Evolutionary conservation across 2,113 vertebrate genomes (phyloP), one percentile per base, ranked within the genome.

Genomic region (Falcunculus frontatus): DNA sequence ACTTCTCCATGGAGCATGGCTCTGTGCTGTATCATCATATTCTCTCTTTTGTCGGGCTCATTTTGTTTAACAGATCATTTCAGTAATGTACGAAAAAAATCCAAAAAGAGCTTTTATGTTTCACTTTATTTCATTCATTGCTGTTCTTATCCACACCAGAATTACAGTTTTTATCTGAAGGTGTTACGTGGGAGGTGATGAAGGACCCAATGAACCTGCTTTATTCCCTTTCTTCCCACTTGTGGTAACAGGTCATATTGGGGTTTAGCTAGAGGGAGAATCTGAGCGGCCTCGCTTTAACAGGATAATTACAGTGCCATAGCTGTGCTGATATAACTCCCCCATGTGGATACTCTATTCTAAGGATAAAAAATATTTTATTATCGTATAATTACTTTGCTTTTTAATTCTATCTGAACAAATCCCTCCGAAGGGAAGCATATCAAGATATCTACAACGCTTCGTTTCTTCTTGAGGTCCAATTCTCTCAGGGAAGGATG

Each of bases 241-340:
- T 88, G 78, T 84, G 79, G 60, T 56, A 95, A 47, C 47, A 59
- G 91, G 87, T 94, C 91, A 73, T 77, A 37, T 3, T 44, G 79
- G 85, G 82, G 32, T 67, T 81, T 92, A 93, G 64, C 73, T 75
- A 33, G 56, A 78, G 81, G 69, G 82, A 87, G 39, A 91, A 86
- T 86, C 35, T 35, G 68, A 84, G 68, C 53, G 17, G 74, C 73
- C 60, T 94, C 1, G 0, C 37, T 89, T 88, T 59, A 90, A 52
- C 68, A 88, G 92, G 88, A 81, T 90, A 94, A 96, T 90, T 91
- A 76, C 67, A 87, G 49, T 57, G 70, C 81, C 37, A 69, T 27
- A 88, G 94, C 55, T 86, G 75, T 4, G 90, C 95, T 93, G 95
- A 94, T 88, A 92, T 59, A 96, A 91, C 95, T 97, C 95, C 91